These are phyloP conservation scores for Phoebastria nigripes DNA, from an alignment of 2,797 vertebrate species.

Conservation along the genomic window DNA sequence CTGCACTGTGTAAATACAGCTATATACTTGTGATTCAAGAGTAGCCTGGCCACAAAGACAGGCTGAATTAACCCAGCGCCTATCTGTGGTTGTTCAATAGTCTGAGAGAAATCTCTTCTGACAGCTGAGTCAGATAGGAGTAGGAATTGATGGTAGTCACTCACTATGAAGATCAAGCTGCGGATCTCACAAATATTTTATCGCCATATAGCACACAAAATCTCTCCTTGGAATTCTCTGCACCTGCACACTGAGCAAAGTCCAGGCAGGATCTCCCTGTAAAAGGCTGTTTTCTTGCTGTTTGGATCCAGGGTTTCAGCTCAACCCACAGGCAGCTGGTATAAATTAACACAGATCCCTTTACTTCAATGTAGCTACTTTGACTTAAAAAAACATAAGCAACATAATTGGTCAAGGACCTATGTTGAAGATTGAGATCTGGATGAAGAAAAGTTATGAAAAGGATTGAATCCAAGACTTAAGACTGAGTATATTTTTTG, in stretches of 20 bases:
- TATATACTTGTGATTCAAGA: not conserved
- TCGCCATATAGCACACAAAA: not conserved
- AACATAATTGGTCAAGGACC: not conserved
- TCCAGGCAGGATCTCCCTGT: not conserved
- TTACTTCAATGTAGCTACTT: not conserved
- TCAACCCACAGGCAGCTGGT: not conserved
- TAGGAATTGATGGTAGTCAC: not conserved
- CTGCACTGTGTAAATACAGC: not conserved
- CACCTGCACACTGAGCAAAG: not conserved
- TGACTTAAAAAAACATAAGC: not conserved
- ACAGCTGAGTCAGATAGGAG: not conserved
- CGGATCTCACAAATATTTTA: conserved; percentile 19
- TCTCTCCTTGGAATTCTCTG: not conserved
- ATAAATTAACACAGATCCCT: not conserved
- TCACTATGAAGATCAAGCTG: not conserved
- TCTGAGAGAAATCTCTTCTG: not conserved
- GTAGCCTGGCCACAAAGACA: not conserved
- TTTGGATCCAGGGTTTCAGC: not conserved
- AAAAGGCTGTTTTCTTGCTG: not conserved
- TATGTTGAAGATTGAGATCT: not conserved
- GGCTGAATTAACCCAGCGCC: not conserved
- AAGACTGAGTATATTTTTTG: not conserved
- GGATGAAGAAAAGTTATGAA: not conserved
- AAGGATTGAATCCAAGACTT: not conserved
- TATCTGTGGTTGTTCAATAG: not conserved